These are phyloP conservation scores for Terebella lapidaria DNA, from an alignment of 2,888 invertebrate genomes.

Conservation along the genomic window DNA sequence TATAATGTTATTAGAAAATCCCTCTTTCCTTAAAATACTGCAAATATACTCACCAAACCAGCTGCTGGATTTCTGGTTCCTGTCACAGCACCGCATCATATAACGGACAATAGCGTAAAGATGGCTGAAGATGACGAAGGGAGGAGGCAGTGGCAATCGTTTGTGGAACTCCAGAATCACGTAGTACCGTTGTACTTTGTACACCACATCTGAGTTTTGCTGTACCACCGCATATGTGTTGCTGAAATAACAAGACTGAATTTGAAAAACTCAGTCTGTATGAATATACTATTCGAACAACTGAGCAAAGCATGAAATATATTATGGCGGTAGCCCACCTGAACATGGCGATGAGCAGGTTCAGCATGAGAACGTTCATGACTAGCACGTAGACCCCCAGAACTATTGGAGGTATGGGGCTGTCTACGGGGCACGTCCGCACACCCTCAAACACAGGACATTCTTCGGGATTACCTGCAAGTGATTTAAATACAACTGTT, in stretches of 20 bases:
- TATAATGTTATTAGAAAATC: too few relatives aligned
- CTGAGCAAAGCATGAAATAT: too few relatives aligned
- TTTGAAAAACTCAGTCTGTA: too few relatives aligned
- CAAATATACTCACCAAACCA: neutral
- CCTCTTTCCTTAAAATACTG: too few relatives aligned
- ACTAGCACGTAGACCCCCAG: slow-evolving; percentile 49
- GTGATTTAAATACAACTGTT: too few relatives aligned
- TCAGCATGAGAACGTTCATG: slow-evolving; percentile 51
- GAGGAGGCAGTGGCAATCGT: slow-evolving; percentile 46
- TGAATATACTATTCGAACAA: too few relatives aligned
- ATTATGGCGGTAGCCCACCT: slow-evolving; percentile 35
- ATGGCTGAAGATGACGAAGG: slow-evolving; percentile 44
- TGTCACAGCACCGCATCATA: neutral
- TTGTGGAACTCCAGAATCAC: slow-evolving; percentile 47
- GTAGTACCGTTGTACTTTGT: slow-evolving; percentile 49
- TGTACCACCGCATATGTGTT: slow-evolving; percentile 47
- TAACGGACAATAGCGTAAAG: slow-evolving; percentile 21
- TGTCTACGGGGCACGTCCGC: neutral
- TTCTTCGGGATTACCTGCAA: too few relatives aligned
- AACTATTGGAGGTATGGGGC: slow-evolving; percentile 39
- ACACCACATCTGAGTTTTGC: slow-evolving; percentile 44
- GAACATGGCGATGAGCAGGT: slow-evolving; percentile 54
- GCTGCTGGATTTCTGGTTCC: neutral
- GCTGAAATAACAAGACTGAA: too few relatives aligned
- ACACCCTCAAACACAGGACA: too few relatives aligned